Evolutionary conservation across 1,140 invertebrate species (phyloP).

Genomic region (Chionoecetes opilio): DNA sequence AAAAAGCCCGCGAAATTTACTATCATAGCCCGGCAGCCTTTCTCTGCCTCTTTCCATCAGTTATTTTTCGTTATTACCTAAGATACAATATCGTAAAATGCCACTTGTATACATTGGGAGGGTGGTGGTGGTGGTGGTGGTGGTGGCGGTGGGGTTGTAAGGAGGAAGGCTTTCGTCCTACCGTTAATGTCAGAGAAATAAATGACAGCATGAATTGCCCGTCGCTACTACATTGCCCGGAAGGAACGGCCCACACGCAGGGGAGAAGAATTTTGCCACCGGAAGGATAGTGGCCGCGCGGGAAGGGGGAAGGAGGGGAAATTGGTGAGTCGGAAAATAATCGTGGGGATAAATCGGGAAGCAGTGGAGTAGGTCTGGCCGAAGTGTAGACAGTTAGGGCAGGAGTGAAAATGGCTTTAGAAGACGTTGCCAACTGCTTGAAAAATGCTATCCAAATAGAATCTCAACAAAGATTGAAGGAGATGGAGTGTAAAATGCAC

Average conservation of each 20-base stretch:
- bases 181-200: conserved; percentile 74
- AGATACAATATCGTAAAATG: conserved; percentile 76
- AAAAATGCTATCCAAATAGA: too few relatives aligned
- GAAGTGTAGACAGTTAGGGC: background rate
- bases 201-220: conserved; percentile 69
- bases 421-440: background rate
- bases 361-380: background rate
- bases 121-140: background rate
- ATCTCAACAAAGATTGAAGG: background rate
- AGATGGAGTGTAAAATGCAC: background rate
- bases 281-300: conserved; percentile 46
- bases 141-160: background rate
- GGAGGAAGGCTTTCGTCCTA: conserved; percentile 49
- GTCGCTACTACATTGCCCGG: conserved; percentile 45
- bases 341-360: background rate
- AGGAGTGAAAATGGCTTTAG: background rate
- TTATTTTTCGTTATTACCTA: conserved; percentile 62
- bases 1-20: conserved; percentile 54
- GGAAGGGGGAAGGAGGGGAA: too few relatives aligned
- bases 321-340: background rate
- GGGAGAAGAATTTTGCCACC: conserved; percentile 3
- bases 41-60: conserved; percentile 39
- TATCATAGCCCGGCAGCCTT: conserved; percentile 41
- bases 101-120: conserved; percentile 72
- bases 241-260: conserved; percentile 49